A percentile compares a stretch with the other conserved stretches of the same genome.
Evolutionary conservation across 2,888 invertebrate genomes (phyloP).

Genomic region (Torymus texanus): DNA sequence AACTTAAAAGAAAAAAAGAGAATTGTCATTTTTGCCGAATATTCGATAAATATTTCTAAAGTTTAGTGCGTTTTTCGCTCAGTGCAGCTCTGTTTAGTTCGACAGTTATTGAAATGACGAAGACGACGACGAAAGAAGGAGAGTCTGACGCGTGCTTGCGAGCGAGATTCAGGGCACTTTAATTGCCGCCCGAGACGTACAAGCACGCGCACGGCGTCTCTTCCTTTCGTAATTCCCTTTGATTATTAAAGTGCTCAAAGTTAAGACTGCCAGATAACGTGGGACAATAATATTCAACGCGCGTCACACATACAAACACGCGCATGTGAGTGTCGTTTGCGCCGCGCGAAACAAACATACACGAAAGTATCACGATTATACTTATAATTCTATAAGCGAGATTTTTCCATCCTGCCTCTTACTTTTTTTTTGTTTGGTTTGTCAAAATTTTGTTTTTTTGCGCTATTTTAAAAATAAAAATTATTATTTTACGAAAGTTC

Average conservation of each 20-base stretch:
- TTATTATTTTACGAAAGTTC: constrained; percentile 44
- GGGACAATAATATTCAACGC: constrained; percentile 41
- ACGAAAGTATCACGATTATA: constrained; percentile 2
- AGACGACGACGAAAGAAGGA: background rate
- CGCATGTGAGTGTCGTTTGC: constrained; percentile 29
- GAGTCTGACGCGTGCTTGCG: too few species aligned
- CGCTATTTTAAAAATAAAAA: constrained; percentile 40
- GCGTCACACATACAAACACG: background rate
- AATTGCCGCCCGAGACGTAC: background rate
- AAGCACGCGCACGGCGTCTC: background rate
- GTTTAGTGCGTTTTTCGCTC: constrained; percentile 17
- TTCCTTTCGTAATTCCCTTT: constrained; percentile 38
- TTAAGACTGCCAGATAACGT: constrained; percentile 49
- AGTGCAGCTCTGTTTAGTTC: constrained; percentile 34
- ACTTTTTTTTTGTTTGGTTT: constrained; percentile 38
- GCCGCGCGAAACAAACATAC: constrained; percentile 3
- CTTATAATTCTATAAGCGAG: constrained; percentile 2
- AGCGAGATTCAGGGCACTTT: too few species aligned
- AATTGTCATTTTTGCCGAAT: too few species aligned
- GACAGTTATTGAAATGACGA: background rate
- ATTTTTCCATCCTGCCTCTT: constrained; percentile 23
- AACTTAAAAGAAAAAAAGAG: too few species aligned
- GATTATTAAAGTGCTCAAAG: constrained; percentile 49
- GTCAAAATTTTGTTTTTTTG: constrained; percentile 41
- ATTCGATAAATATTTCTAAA: constrained; percentile 24